Percentiles rank a stretch among this genome's conserved stretches.
phyloP scores from a whole-genome alignment of 2,113 vertebrate species.

The Lethenteron reissneri region DNA sequence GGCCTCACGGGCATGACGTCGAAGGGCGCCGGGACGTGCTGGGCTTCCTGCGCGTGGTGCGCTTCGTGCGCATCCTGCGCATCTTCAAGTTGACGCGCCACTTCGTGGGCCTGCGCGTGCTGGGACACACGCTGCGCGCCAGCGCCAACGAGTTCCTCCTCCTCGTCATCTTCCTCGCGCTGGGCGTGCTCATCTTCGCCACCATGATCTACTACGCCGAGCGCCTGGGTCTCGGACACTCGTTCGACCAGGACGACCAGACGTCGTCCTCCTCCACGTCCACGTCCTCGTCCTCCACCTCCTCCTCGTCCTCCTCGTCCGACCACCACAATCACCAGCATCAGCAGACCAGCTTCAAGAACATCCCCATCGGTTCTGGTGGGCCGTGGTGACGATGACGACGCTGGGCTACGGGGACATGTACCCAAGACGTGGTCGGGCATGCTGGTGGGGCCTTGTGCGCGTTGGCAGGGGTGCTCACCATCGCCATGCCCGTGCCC shows the following conservation, averaged over 20 bases:
- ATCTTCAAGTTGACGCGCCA: no score
- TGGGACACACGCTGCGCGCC: no score
- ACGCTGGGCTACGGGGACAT: conserved; percentile 17
- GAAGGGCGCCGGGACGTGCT: no score
- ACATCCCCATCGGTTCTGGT: conserved; percentile 99
- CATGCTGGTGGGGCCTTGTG: conserved; percentile 92
- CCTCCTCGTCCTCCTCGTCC: conserved; percentile 80
- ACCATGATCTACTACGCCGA: no score
- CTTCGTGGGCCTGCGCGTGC: no score
- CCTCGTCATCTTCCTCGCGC: no score
- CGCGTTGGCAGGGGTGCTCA: conserved; percentile 68
- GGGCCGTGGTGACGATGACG: conserved; percentile 95
- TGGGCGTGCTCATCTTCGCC: no score
- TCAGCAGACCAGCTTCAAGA: conserved; percentile 84
- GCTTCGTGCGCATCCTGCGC: no score
- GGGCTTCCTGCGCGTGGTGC: no score
- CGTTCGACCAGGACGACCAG: conserved; percentile 89
- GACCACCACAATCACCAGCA: conserved; percentile 82
- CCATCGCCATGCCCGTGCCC: conserved; percentile 90
- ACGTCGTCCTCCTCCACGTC: conserved; percentile 94
- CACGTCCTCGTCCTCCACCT: no score
- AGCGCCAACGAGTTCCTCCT: no score
- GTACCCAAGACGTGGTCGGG: conserved; percentile 53
- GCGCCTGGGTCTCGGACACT: conserved; percentile 29
- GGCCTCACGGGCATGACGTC: conserved; percentile 34